Percentiles rank a stretch among this genome's conserved stretches.
These are phyloP conservation scores for Rhodeus uyekii DNA, from an alignment of 2,797 vertebrate genomes.

Conservation along the genomic window DNA sequence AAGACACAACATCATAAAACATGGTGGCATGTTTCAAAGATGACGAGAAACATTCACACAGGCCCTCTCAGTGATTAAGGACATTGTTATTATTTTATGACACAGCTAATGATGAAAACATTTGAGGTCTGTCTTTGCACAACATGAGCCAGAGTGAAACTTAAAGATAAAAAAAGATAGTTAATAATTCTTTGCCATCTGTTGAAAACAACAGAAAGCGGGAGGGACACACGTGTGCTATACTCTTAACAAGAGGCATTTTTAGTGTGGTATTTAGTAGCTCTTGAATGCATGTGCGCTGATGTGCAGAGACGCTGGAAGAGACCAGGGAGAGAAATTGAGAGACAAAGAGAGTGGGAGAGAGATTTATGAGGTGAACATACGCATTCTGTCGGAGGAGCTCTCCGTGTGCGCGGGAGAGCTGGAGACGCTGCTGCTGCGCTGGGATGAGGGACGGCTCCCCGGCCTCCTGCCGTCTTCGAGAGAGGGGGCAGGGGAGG, in stretches of 20 bases:
- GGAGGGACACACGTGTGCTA: conserved; percentile 18
- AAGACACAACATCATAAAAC: conserved; percentile 17
- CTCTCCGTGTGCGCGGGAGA: conserved; percentile 97
- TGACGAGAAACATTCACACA: conserved; percentile 30
- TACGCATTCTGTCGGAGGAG: conserved; percentile 99
- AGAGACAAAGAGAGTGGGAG: conserved; percentile 39
- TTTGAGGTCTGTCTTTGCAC: conserved; percentile 28
- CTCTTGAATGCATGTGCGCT: conserved; percentile 31
- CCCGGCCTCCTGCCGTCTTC: conserved; percentile 96
- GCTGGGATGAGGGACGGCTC: conserved; percentile 95
- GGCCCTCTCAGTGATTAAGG: conserved; percentile 29
- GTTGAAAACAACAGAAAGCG: conserved; percentile 42
- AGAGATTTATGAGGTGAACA: conserved; percentile 70
- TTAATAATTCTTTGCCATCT: conserved; percentile 35
- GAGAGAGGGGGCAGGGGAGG: conserved; percentile 94
- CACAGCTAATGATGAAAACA: conserved; percentile 35
- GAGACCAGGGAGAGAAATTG: conserved; percentile 28
- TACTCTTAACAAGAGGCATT: conserved; percentile 44
- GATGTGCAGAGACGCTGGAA: conserved; percentile 17
- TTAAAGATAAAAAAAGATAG: conserved; percentile 15
- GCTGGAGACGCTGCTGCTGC: conserved; percentile 99
- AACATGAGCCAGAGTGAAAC: conserved; percentile 1
- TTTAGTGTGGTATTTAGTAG: conserved; percentile 46
- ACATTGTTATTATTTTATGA: conserved; percentile 30
- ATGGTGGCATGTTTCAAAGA: conserved; percentile 17